A percentile compares a stretch with the other conserved stretches of the same genome.
Evolutionary conservation across 1,140 invertebrate species (phyloP).

Genomic region (Brachionus plicatilis): DNA sequence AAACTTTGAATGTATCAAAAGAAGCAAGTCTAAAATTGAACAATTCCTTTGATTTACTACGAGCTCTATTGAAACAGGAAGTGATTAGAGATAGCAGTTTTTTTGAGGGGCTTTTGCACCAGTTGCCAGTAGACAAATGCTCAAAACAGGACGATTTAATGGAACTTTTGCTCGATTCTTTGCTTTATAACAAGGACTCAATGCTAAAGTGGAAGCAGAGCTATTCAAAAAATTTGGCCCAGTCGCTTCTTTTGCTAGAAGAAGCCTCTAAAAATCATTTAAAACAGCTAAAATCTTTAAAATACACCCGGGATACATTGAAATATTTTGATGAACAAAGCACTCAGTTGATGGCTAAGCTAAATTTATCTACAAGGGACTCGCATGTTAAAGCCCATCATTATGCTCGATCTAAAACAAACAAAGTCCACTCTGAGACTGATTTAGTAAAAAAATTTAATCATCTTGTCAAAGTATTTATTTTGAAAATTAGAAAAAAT

Average conservation of each 20-base stretch:
- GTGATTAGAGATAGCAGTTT: not conserved
- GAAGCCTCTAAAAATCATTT: not conserved
- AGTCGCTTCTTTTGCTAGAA: not conserved
- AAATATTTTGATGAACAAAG: slow-evolving; percentile 15
- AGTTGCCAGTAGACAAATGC: not conserved
- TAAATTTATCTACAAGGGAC: not conserved
- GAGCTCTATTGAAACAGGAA: not conserved
- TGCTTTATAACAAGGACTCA: not conserved
- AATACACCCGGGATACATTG: not conserved
- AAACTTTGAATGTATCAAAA: not conserved
- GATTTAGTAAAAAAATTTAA: slow-evolving; percentile 3
- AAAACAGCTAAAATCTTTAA: not conserved
- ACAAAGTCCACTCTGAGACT: not conserved
- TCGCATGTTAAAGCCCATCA: not conserved
- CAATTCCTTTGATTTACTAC: not conserved
- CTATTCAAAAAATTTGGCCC: not conserved
- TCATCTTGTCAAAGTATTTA: not conserved
- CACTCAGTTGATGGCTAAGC: not conserved
- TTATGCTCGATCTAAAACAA: not conserved
- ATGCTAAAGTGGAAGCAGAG: slow-evolving; percentile 7
- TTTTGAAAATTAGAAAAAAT: not conserved
- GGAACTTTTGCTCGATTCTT: not conserved
- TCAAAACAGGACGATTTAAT: not conserved
- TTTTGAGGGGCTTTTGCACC: not conserved
- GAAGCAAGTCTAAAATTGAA: not conserved